Evolutionary conservation across 2,113 vertebrate genomes (phyloP), one percentile per base, ranked within the genome.

Genomic region (Eidolon helvum): DNA sequence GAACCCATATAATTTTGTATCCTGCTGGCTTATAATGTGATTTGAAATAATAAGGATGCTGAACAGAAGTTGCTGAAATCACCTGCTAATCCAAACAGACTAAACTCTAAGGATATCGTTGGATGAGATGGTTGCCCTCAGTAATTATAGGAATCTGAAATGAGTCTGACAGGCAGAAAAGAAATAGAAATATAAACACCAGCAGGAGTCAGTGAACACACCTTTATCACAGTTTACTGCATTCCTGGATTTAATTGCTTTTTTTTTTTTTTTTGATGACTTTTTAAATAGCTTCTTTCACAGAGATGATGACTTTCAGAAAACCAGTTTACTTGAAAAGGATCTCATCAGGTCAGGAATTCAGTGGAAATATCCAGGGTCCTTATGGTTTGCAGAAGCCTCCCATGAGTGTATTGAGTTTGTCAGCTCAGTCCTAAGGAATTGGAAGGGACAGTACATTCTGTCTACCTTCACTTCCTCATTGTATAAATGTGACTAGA

Each of bases 171-270:
- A 93, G 61, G 28, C 0, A 0, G 66, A 93, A 95, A 50, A 97
- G 45, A 97, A 97, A 50, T 59, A 33, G 87, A 75, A 89, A 8
- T 89, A 91, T 87, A 95, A 95, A 95, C 85, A 90, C 35, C 63
- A 74, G 93, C n/a, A 78, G 92, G 94, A 97, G 55, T 75, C 82
- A 96, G 45, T 59, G 78, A 98, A 94, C 50, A 79, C 69, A 48
- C 86, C 88, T 95, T 97, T 97, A 77, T 97, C 96, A 96, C 79
- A 83, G 59, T 96, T 98, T 90, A 97, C 65, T 97, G 89, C 63
- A 10, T 92, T 88, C 28, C 91, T 87, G 35, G 88, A 89, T 75
- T 96, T 97, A 96, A 96, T 94, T 96, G 84, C 78, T 97, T 97
- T 94, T 43, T 43, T 45, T 45, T 95, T 35, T 83, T 43, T 97